A percentile compares a stretch with the other conserved stretches of the same genome.
phyloP scores from a whole-genome alignment of 2,113 vertebrate species.

The Hemiscyllium ocellatum region DNA sequence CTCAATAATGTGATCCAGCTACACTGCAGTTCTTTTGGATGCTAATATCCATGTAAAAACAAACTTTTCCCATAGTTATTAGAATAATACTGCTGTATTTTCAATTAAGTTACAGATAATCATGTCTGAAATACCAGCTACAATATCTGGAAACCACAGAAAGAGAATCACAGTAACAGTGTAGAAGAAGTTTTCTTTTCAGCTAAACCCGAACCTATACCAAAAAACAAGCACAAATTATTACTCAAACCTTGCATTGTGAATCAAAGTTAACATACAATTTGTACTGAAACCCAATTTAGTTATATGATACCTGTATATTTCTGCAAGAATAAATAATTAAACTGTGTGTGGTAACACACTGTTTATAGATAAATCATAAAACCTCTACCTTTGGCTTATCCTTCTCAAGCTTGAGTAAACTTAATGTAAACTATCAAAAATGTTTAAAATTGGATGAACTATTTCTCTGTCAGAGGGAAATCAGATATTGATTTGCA shows the following conservation, averaged over 20 bases:
- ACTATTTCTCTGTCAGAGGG: not conserved
- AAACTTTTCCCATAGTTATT: not conserved
- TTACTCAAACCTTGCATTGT: not conserved
- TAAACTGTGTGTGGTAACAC: not conserved
- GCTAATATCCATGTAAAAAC: too few relatives aligned
- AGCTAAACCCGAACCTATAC: not conserved
- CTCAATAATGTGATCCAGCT: too few relatives aligned
- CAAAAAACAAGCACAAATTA: not conserved
- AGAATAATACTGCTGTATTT: not conserved
- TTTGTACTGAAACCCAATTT: not conserved
- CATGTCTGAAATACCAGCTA: not conserved
- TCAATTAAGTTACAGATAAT: not conserved
- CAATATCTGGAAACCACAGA: not conserved
- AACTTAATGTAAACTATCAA: not conserved
- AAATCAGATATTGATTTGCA: not conserved
- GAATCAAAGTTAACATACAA: not conserved
- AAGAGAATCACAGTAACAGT: not conserved
- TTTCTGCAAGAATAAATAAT: constrained; percentile 6
- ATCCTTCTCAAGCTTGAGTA: not conserved
- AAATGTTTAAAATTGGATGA: not conserved
- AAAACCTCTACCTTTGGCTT: constrained; percentile 12
- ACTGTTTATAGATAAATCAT: not conserved
- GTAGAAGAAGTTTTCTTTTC: not conserved
- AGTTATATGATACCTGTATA: not conserved
- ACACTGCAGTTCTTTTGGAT: too few relatives aligned